phyloP scores from a whole-genome alignment of 2,113 vertebrate species.

The Prunella fulvescens region DNA sequence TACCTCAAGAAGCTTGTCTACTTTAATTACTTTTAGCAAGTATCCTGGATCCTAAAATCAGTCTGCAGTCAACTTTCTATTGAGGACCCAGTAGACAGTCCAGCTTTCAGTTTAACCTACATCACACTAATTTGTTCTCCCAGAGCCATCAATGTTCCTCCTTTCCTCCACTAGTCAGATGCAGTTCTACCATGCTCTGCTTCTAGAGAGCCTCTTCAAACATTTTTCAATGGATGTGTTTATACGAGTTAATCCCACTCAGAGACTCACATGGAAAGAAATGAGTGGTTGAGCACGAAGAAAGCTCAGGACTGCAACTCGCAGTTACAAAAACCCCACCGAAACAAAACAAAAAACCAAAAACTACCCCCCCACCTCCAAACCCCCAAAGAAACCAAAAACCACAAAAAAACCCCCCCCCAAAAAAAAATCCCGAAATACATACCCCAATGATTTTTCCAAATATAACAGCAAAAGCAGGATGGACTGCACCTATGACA shows the following conservation, averaged over 20 bases:
- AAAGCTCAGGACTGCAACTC: not conserved
- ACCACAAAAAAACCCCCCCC: not conserved
- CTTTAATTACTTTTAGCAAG: not conserved
- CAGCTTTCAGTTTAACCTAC: not conserved
- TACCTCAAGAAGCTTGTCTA: not conserved
- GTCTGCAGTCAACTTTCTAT: not conserved
- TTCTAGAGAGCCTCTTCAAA: not conserved
- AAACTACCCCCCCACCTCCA: rapidly evolving
- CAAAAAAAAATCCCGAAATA: not conserved
- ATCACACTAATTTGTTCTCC: not conserved
- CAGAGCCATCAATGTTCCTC: not conserved
- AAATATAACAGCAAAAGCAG: slow-evolving; percentile 71
- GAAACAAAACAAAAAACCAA: not conserved
- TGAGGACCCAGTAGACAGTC: not conserved
- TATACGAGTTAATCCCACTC: not conserved
- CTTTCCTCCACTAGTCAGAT: not conserved
- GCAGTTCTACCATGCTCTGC: not conserved
- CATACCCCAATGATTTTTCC: slow-evolving; percentile 76
- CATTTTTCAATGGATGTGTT: not conserved
- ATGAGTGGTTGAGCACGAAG: not conserved
- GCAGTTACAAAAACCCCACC: not conserved
- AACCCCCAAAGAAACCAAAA: not conserved
- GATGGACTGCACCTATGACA: slow-evolving; percentile 63
- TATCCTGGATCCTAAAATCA: not conserved
- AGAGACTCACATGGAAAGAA: not conserved